Evolutionary conservation across 2,888 invertebrate species (phyloP), one percentile per base, ranked within the genome.

Genomic region (Vesta saturnalis): DNA sequence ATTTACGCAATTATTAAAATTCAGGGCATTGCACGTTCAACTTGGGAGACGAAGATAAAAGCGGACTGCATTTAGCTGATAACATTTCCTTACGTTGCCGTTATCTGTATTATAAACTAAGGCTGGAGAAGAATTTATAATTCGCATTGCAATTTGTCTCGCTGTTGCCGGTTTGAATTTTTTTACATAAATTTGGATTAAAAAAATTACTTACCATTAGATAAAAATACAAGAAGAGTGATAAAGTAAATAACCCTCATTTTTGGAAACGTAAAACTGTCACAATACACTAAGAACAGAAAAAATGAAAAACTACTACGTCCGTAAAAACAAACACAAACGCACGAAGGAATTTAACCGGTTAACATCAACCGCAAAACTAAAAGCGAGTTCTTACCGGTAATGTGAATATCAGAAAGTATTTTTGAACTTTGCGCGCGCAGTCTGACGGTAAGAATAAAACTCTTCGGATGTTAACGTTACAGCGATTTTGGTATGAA

Each of bases 331-430:
- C 39, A 39, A 39, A n/a, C n/a, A n/a, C n/a, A n/a, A n/a, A n/a
- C n/a, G n/a, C n/a, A n/a, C n/a, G n/a, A n/a, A n/a, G n/a, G 39
- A 39, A 39, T 39, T 39, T 39, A 39, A 39, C 39, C 39, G 39
- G 39, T 39, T 39, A 39, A 39, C 39, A 4, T 39, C 39, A 39
- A 39, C 39, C 39, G 39, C 39, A 39, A 39, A 39, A 39, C 39
- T 39, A 39, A 39, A 39, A n/a, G 12, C 39, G 39, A 10, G 8
- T n/a, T 39, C 39, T n/a, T 39, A 12, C n/a, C 39, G n/a, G 39
- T n/a, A 2, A 39, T n/a, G 12, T 6, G 39, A 39, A 39, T 39
- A 39, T 39, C 39, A n/a, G 39, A 39, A 39, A 39, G 39, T 39
- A 39, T 39, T 39, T 39, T 39, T 39, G 39, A 39, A 39, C 39